phyloP scores from a whole-genome alignment of 1,140 invertebrate species.

The Apis laboriosa region DNA sequence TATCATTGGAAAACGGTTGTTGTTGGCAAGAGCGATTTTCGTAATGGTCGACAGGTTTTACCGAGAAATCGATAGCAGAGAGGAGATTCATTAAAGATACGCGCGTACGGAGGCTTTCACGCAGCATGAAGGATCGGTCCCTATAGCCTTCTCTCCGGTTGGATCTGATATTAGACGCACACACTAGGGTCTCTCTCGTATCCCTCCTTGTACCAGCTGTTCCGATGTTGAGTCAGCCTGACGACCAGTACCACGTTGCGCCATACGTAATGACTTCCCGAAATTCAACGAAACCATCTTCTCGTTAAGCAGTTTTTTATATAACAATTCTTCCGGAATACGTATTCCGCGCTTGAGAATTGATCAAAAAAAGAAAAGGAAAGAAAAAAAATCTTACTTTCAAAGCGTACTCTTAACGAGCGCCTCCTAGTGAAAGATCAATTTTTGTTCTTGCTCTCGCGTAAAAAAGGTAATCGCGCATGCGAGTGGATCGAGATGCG shows the following conservation, averaged over 20 bases:
- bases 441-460: too few relatives aligned
- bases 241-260: neutral
- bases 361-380: too few relatives aligned
- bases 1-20: neutral
- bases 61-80: constrained; percentile 46
- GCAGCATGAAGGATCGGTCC: constrained; percentile 41
- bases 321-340: too few relatives aligned
- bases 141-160: constrained; percentile 29
- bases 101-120: constrained; percentile 31
- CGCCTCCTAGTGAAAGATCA: neutral
- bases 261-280: neutral
- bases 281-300: neutral
- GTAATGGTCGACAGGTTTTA: constrained; percentile 46
- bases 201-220: constrained; percentile 47
- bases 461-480: neutral
- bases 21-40: constrained; percentile 39
- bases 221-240: constrained; percentile 33
- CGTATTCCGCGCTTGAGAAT: too few relatives aligned
- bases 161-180: constrained; percentile 51
- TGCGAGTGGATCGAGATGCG: neutral
- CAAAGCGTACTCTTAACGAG: too few relatives aligned
- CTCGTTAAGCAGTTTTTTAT: neutral
- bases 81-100: constrained; percentile 55
- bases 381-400: too few relatives aligned
- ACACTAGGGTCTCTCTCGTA: neutral